Percentiles rank a stretch among this genome's conserved stretches.
phyloP scores from a whole-genome alignment of 1,140 invertebrate species.

The Frieseomelitta varia region DNA sequence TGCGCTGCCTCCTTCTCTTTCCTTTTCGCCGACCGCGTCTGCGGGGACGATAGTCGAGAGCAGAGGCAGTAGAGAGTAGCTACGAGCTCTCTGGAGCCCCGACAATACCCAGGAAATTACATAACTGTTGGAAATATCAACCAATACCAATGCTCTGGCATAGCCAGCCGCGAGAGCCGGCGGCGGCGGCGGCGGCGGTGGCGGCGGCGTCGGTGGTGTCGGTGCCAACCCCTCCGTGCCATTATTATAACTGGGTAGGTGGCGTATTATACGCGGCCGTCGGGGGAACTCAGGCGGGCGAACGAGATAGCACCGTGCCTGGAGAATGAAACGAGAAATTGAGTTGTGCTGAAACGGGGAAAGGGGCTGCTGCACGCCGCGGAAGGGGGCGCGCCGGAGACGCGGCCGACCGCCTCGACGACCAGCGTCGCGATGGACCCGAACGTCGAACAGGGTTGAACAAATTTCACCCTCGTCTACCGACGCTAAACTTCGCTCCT shows the following conservation, averaged over 20 bases:
- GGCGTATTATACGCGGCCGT: conserved; percentile 80
- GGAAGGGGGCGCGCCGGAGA: conserved; percentile 43
- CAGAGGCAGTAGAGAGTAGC: conserved; percentile 65
- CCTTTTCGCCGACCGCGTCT: conserved; percentile 68
- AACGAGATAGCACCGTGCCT: conserved; percentile 80
- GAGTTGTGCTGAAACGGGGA: conserved; percentile 77
- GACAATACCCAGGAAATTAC: conserved; percentile 83
- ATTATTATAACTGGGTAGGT: conserved; percentile 81
- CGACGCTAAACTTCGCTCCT: too few species aligned
- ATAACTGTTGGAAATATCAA: conserved; percentile 83
- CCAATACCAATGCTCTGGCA: conserved; percentile 78
- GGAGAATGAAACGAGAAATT: conserved; percentile 82
- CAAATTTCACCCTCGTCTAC: conserved; percentile 11
- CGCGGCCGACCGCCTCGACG: conserved; percentile 37
- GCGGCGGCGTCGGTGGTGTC: conserved; percentile 49
- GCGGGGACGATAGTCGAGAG: conserved; percentile 77
- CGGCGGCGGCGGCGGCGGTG: conserved; percentile 25
- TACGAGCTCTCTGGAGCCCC: conserved; percentile 62
- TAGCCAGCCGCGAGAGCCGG: conserved; percentile 38
- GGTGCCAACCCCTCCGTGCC: conserved; percentile 70
- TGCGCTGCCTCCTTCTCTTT: conserved; percentile 26
- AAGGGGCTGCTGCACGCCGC: conserved; percentile 52
- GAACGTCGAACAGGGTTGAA: conserved; percentile 47
- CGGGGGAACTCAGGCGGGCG: conserved; percentile 80
- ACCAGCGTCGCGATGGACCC: conserved; percentile 53